Percentiles rank a stretch among this genome's conserved stretches.
Conservation (phyloP, 2,888 invertebrate species). For the Neoscelio sp. region DNA sequence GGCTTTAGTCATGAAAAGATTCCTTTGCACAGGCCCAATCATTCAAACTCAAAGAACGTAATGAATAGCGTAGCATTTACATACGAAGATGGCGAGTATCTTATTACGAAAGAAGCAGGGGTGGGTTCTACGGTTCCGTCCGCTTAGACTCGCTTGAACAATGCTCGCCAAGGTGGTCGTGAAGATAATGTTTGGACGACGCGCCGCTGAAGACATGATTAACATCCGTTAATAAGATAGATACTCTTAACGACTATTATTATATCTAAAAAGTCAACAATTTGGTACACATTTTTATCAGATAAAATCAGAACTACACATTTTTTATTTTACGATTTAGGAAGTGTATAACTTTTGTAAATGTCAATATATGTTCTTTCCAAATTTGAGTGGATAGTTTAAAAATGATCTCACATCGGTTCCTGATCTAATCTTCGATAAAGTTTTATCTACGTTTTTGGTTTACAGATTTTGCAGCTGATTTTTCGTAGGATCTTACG, state of each 20-base stretch:
- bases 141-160: conserved; percentile 78
- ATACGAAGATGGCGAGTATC: conserved; percentile 83
- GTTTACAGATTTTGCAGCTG: too few relatives aligned
- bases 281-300: conserved; percentile 41
- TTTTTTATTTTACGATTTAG: too few relatives aligned
- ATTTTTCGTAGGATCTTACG: too few relatives aligned
- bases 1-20: conserved; percentile 79
- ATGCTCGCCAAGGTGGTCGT: conserved; percentile 82
- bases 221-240: conserved; percentile 83
- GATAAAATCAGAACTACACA: not conserved
- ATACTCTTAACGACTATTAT: conserved; percentile 81
- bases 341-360: too few relatives aligned
- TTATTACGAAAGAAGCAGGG: conserved; percentile 80
- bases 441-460: too few relatives aligned
- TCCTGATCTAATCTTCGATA: too few relatives aligned
- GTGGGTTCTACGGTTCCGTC: conserved; percentile 73
- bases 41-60: conserved; percentile 80
- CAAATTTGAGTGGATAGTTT: too few relatives aligned
- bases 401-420: too few relatives aligned
- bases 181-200: conserved; percentile 79
- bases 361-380: too few relatives aligned
- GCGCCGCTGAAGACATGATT: conserved; percentile 83
- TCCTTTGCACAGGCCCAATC: conserved; percentile 81
- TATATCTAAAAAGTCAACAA: conserved; percentile 53
- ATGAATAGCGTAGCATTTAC: conserved; percentile 83